Percentiles rank a stretch among this genome's conserved stretches.
Evolutionary conservation across 2,888 invertebrate species (phyloP).

Genomic region (Vesta saturnalis): DNA sequence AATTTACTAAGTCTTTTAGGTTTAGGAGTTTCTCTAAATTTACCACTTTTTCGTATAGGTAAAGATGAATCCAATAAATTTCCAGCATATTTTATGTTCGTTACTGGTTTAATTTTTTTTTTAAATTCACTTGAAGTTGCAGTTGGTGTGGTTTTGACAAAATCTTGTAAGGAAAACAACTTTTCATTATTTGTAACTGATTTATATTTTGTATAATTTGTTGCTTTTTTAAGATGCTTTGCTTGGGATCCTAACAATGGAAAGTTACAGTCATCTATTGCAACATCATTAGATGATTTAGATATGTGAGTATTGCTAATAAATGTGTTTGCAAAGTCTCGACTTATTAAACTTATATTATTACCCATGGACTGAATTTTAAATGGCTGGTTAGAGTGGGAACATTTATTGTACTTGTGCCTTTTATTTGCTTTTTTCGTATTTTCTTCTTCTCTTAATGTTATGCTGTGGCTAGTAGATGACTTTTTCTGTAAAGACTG

Average conservation of each 20-base stretch:
- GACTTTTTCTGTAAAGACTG: too few species aligned
- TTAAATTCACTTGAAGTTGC: background rate
- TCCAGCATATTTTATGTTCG: slow-evolving; percentile 30
- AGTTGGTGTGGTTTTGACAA: background rate
- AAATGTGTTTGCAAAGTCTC: slow-evolving; percentile 36
- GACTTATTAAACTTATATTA: slow-evolving; percentile 40
- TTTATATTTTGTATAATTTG: background rate
- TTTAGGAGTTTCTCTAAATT: slow-evolving; percentile 45
- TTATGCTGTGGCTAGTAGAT: too few species aligned
- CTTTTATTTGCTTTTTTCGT: too few species aligned
- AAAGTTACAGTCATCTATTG: slow-evolving; percentile 12
- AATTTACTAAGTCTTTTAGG: slow-evolving; percentile 41
- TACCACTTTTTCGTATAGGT: slow-evolving; percentile 46
- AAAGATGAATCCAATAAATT: slow-evolving; percentile 47
- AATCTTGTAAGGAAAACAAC: slow-evolving; percentile 14
- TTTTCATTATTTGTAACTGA: background rate
- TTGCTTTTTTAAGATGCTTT: background rate
- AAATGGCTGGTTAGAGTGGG: too few species aligned
- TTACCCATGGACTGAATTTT: slow-evolving; percentile 25
- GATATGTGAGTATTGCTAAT: background rate
- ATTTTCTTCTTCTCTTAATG: too few species aligned
- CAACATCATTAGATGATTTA: background rate
- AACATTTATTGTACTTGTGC: too few species aligned
- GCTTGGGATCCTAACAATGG: slow-evolving; percentile 13
- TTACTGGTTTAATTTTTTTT: background rate